phyloP scores from a whole-genome alignment of 2,888 invertebrate species.

The Drosophila rubida region DNA sequence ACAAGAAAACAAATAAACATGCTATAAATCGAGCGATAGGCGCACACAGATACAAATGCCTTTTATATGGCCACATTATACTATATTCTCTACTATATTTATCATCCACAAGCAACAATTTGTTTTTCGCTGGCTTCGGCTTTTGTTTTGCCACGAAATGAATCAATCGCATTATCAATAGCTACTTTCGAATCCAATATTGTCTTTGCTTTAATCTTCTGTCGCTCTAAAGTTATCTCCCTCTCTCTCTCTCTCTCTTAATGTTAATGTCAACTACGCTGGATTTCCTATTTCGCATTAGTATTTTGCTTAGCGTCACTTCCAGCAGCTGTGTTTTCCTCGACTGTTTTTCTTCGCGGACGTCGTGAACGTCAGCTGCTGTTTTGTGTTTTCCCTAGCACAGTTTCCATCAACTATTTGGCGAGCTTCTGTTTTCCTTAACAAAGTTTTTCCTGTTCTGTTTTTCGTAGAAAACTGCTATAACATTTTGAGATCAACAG shows the following conservation, averaged over 20 bases:
- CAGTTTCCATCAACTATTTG: neutral
- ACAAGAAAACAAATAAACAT: constrained; percentile 60
- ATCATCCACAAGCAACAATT: neutral
- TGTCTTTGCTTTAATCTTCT: constrained; percentile 1
- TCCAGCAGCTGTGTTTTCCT: neutral
- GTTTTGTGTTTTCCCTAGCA: neutral
- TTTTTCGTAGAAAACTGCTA: neutral
- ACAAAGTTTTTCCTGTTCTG: neutral
- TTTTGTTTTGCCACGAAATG: no score
- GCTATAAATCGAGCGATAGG: constrained; percentile 44
- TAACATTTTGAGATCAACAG: neutral
- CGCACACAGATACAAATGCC: constrained; percentile 31
- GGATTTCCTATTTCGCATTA: neutral
- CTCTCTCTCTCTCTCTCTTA: no score
- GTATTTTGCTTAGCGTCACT: no score
- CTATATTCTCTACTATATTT: constrained; percentile 19
- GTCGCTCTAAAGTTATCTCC: neutral
- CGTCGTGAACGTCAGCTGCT: neutral
- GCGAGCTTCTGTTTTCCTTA: neutral
- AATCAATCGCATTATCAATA: constrained; percentile 2
- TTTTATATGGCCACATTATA: constrained; percentile 36
- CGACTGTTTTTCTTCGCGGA: neutral
- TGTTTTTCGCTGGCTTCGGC: no score
- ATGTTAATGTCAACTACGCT: neutral
- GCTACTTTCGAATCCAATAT: neutral